phyloP scores from a whole-genome alignment of 2,888 invertebrate species.

The Elmis aenea region DNA sequence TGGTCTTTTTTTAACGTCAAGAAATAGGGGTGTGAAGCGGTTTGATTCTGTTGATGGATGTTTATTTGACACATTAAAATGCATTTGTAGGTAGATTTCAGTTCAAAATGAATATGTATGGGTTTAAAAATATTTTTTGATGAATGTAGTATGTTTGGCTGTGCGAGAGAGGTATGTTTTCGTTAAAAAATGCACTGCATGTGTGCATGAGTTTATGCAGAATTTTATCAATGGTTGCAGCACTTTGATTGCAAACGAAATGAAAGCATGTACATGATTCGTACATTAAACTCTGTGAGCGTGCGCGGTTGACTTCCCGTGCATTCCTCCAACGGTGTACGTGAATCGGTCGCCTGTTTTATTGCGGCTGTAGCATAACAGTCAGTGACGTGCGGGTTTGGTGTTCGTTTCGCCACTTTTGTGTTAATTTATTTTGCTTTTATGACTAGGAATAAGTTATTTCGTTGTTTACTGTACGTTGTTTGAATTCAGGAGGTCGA shows the following conservation, averaged over 20 bases:
- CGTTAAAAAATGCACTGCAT: no score
- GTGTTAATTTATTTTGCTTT: constrained; percentile 9
- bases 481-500: not conserved
- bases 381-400: constrained; percentile 22
- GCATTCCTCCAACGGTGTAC: constrained; percentile 24
- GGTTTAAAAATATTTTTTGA: no score
- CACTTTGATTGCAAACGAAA: no score
- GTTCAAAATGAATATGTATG: no score
- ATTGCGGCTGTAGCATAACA: constrained; percentile 11
- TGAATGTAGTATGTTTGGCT: no score
- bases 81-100: no score
- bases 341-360: constrained; percentile 12
- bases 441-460: not conserved
- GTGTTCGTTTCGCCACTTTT: constrained; percentile 16
- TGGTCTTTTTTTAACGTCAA: no score
- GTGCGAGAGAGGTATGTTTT: no score
- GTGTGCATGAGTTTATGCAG: no score
- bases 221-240: constrained; percentile 1
- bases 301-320: constrained; percentile 12
- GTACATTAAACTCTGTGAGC: not conserved
- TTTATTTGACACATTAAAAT: no score
- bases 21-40: no score
- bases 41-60: no score
- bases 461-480: not conserved
- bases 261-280: not conserved